Evolutionary conservation across 2,888 invertebrate genomes (phyloP), one percentile per base, ranked within the genome.

Genomic region (Metacarcinus magister): DNA sequence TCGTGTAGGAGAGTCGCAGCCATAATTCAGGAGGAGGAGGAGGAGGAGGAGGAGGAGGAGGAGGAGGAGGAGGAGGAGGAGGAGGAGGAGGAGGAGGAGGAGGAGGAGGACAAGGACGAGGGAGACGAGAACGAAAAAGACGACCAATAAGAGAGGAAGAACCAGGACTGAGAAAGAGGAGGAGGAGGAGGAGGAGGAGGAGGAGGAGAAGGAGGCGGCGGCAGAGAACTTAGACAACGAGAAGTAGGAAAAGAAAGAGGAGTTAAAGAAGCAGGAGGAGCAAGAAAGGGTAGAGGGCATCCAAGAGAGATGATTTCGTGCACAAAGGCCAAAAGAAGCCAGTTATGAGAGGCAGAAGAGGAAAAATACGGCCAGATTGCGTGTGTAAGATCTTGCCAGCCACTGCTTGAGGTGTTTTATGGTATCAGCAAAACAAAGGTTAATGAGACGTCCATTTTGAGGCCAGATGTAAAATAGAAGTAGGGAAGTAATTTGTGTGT

Each of bases 341-440:
- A 67, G 54, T 54, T 54, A 54, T 54, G 54, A 54, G 67, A 67
- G 67, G 67, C 67, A 67, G 67, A 67, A 67, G 67, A 67, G 67
- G 67, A 67, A 67, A 67, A 67, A 67, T 67, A 67, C 67, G 67
- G 67, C n/a, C 67, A 67, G 67, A 67, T 67, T n/a, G 67, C 67
- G 67, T 67, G 67, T 67, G 67, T 19, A 2, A n/a, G 67, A n/a
- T 67, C 67, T n/a, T n/a, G 67, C 67, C 23, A 19, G n/a, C 67
- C 23, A n/a, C 67, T 67, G 7, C 13, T n/a, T 67, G 23, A 13
- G 67, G 67, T 67, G 67, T 67, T 67, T 67, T 67, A 67, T 67
- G 67, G 5, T n/a, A n/a, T 67, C 23, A 7, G 67, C 67, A 67
- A 67, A 67, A 67, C 67, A 67, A 67, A 67, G 13, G 67, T 23